Conservation (phyloP, 2,797 vertebrate species). For the Coluber constrictor region DNA sequence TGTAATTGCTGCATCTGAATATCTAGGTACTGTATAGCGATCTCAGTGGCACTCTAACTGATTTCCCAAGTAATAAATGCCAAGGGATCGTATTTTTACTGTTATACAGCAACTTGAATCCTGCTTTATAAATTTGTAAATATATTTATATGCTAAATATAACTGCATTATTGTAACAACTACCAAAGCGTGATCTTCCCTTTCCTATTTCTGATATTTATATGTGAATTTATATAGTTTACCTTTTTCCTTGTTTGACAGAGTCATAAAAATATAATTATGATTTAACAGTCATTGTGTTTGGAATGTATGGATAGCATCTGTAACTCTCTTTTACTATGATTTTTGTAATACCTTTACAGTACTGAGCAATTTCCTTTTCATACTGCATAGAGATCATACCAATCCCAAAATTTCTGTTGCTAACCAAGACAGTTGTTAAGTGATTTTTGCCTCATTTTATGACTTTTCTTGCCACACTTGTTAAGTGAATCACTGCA, state of each 20-base stretch:
- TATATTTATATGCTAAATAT: neutral
- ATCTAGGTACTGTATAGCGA: neutral
- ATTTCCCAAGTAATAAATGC: neutral
- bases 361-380: neutral
- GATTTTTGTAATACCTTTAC: neutral
- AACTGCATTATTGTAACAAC: neutral
- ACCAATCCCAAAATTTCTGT: neutral
- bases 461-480: neutral
- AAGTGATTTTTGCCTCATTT: neutral
- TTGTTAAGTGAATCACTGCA: neutral
- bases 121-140: neutral
- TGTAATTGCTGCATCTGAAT: neutral
- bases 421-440: neutral
- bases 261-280: neutral
- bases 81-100: neutral
- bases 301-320: neutral
- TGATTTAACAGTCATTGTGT: neutral
- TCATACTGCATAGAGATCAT: neutral
- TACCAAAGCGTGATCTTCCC: neutral
- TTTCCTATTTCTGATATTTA: neutral
- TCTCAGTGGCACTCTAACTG: neutral
- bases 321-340: neutral
- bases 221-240: neutral
- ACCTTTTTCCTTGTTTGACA: neutral
- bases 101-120: neutral